A percentile compares a stretch with the other conserved stretches of the same genome.
Evolutionary conservation across 2,888 invertebrate genomes (phyloP).

Genomic region (Antheraea assamensis): DNA sequence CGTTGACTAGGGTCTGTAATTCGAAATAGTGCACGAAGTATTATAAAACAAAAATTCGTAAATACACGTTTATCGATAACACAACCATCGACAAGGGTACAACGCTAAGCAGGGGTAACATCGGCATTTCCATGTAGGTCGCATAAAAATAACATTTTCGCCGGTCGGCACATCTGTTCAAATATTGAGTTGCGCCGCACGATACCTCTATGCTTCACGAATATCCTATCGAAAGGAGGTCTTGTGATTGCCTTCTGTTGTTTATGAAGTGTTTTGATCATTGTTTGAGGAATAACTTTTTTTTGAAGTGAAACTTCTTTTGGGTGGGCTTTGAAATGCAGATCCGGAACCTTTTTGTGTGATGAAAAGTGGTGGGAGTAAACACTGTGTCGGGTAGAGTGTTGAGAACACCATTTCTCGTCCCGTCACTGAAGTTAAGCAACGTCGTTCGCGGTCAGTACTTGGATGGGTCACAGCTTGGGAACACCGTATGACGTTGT

Average conservation of each 20-base stretch:
- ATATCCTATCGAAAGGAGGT: slow-evolving; percentile 16
- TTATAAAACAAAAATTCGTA: neutral
- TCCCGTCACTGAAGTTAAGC: no score
- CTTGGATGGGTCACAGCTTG: no score
- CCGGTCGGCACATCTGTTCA: slow-evolving; percentile 72
- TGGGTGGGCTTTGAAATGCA: neutral
- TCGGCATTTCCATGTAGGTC: slow-evolving; percentile 75
- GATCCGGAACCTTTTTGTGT: no score
- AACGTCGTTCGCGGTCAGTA: no score
- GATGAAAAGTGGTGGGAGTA: no score
- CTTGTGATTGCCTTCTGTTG: neutral
- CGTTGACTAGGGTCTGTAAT: no score
- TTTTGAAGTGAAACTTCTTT: neutral
- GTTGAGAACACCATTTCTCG: no score
- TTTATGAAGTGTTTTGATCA: slow-evolving; percentile 11
- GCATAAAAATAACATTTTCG: slow-evolving; percentile 78
- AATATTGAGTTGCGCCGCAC: slow-evolving; percentile 66
- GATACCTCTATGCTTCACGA: slow-evolving; percentile 16
- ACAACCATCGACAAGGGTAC: slow-evolving; percentile 33
- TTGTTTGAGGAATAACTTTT: neutral
- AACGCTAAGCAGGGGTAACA: slow-evolving; percentile 51
- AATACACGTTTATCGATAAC: slow-evolving; percentile 4
- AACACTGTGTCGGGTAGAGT: no score
- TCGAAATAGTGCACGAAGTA: no score
- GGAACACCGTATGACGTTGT: no score